Evolutionary conservation across 2,797 vertebrate genomes (phyloP), one percentile per base, ranked within the genome.

Genomic region (Danio jaintianensis): DNA sequence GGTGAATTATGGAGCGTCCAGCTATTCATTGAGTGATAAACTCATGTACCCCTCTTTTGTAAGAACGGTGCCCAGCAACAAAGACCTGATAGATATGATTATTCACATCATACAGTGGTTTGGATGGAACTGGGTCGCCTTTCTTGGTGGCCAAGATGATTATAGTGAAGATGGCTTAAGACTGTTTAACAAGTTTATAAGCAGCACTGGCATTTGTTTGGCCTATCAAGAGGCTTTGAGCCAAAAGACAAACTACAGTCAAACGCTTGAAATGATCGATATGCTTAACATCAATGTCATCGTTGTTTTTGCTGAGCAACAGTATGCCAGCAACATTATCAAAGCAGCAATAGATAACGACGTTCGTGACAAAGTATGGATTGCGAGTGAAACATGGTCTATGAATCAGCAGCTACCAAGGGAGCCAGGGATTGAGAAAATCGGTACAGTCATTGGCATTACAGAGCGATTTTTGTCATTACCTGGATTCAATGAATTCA

Each of bases 81-180:
- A 83, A 82, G 55, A 92, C 45, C 86, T 93, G 11, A 93, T 94
- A n/a, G 83, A 93, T 18, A 88, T 91, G 22, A 91, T 96, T 7
- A 75, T 93, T 64, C 83, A 40, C 29, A 89, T 96, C 64, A 70
- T 96, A 53, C 76, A 68, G 79, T 84, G 66, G 12, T 97, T 96
- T 0, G 13, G 86, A 0, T 98, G 96, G 96, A 90, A 84, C 0
- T 97, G 96, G 96, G 90, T 97, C 1, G 93, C 92, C 0, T 87
- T 95, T 63, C 85, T 97, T 5, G 86, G 92, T 84, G 93, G 91
- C 0, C 71, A 92, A 0, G 86, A 93, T 0, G 67, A 82, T 67
- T 95, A 94, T 0, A 93, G 96, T 43, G 84, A 42, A 12, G 84
- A 91, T 0, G 90, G 93, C 0, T 13, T 87, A 0, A 81, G 85